A percentile compares a stretch with the other conserved stretches of the same genome.
Conservation (phyloP, 2,888 invertebrate species). For the Rhorus exstirpatorius region DNA sequence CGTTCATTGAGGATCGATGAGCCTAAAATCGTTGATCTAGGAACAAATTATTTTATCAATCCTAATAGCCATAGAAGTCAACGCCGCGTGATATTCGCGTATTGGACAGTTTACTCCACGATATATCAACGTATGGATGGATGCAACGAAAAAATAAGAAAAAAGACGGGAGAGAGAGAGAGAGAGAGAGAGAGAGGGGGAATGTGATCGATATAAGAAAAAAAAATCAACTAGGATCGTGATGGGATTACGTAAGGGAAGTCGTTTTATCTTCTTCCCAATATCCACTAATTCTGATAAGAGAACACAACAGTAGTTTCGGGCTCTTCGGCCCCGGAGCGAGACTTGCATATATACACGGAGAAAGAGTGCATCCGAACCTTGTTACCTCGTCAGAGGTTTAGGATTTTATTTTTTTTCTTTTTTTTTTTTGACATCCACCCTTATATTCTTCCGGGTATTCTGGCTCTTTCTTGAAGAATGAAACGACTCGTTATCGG, state of each 20-base stretch:
- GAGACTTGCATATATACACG: slow-evolving; percentile 37
- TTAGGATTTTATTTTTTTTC: slow-evolving; percentile 3
- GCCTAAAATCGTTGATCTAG: too few relatives aligned
- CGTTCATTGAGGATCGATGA: not conserved
- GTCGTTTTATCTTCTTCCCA: slow-evolving; percentile 15
- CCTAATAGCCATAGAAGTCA: too few relatives aligned
- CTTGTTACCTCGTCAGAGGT: slow-evolving; percentile 53
- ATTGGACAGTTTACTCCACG: not conserved
- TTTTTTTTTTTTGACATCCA: slow-evolving; percentile 34
- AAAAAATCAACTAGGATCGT: slow-evolving; percentile 47
- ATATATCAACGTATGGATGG: not conserved
- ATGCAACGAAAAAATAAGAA: not conserved
- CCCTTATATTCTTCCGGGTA: slow-evolving; percentile 20
- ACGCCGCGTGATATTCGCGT: not conserved
- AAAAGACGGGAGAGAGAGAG: slow-evolving; percentile 5
- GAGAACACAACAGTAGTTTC: slow-evolving; percentile 37
- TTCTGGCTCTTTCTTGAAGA: slow-evolving; percentile 14
- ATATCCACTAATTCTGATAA: slow-evolving; percentile 64
- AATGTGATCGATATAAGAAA: slow-evolving; percentile 42
- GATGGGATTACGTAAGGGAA: slow-evolving; percentile 58
- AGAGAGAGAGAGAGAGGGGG: not conserved
- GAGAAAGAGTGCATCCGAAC: slow-evolving; percentile 22
- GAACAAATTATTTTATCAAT: too few relatives aligned
- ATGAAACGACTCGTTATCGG: slow-evolving; percentile 56
- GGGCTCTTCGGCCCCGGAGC: slow-evolving; percentile 38